Percentiles rank a stretch among this genome's conserved stretches.
phyloP scores from a whole-genome alignment of 30 jellyfish, hydroid and myxozoan genomes.

The Turritopsis rubra region DNA sequence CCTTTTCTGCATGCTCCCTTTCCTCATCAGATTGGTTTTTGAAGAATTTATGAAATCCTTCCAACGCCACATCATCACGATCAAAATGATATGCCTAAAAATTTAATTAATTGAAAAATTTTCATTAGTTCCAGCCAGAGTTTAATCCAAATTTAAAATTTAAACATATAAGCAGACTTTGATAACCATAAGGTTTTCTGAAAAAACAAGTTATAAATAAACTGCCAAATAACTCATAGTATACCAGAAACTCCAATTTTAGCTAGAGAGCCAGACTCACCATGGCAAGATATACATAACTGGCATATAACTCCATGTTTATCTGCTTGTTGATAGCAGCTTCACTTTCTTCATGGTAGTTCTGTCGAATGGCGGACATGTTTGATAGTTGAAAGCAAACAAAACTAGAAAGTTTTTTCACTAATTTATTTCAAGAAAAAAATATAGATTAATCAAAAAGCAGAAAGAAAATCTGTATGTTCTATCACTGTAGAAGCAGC shows the following conservation, averaged over 20 bases:
- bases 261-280: too few species aligned
- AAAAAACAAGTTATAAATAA: too few species aligned
- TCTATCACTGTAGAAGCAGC: conserved; percentile 46
- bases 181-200: too few species aligned
- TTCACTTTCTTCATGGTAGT: conserved; percentile 85
- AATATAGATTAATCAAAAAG: not conserved
- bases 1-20: conserved; percentile 92
- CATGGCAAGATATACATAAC: conserved; percentile 85
- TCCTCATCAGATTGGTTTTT: conserved; percentile 86
- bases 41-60: conserved; percentile 69
- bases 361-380: conserved; percentile 77
- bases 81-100: conserved; percentile 84
- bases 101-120: not conserved
- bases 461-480: conserved; percentile 19
- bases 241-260: too few species aligned
- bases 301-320: conserved; percentile 84
- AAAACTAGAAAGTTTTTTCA: not conserved
- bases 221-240: too few species aligned
- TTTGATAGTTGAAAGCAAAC: not conserved
- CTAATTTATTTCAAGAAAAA: not conserved
- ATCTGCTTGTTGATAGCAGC: conserved; percentile 96
- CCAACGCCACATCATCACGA: conserved; percentile 87
- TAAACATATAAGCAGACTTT: too few species aligned
- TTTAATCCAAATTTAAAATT: too few species aligned
- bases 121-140: too few species aligned